Base-by-base conservation (phyloP, 2,113 vertebrate species). In the Uria lomvia region DNA sequence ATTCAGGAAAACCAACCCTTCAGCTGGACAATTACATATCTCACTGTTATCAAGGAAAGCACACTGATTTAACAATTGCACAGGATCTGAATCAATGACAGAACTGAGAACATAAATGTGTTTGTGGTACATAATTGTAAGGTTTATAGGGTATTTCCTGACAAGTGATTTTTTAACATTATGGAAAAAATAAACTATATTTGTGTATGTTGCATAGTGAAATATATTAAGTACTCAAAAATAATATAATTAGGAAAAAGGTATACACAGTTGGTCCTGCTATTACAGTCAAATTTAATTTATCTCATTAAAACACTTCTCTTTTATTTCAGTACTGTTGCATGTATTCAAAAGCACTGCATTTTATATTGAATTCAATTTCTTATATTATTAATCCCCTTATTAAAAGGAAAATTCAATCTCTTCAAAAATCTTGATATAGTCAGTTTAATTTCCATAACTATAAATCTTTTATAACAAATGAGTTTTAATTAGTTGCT, bases 401-500 rank as follows among this genome's bases (percentile, higher is more conserved):
- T 89, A 65, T 75, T 85, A 91, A 96, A 95, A 76, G 30, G 30
- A 71, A 95, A 95, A 92, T 59, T 81, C 20, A 94, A 81, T 94
- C 75, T 96, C 66, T 96, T 95, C 4, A 95, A 88, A 95, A 92
- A 90, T 90, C 94, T 97, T 82, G 73, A 94, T 94, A 70, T 26
- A 96, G 65, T 79, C 72, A 71, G 60, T 90, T 96, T 96, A 88
- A 95, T 97, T 96, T 96, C 75, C 79, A 94, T 92, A 92, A 92
- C 91, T 92, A 84, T 96, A 93, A 96, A 94, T 93, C 55, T 96
- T 97, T 97, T 74, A 80, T 94, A 87, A 79, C 55, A 96, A 92
- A 89, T 50, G 53, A 92, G 47, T 91, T 94, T 97, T 97, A 92
- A 96, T 94, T 97, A 96, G 81, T 94, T 94, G 88, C 90, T 96